A percentile compares a stretch with the other conserved stretches of the same genome.
Conservation (phyloP, 2,888 invertebrate genomes). For the Phalangium opilio region DNA sequence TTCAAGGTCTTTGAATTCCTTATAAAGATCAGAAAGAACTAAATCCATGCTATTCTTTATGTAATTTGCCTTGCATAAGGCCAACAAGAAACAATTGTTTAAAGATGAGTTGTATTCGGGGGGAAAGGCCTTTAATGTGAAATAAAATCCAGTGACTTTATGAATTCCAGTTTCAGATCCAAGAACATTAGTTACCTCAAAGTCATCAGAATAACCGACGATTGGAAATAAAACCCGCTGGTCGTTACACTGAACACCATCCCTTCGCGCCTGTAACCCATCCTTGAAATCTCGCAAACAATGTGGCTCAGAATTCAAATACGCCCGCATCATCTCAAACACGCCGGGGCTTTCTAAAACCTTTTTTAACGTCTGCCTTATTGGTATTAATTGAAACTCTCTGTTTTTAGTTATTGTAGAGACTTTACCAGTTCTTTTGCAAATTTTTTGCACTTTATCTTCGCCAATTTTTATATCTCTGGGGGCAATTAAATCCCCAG, state of each 20-base stretch:
- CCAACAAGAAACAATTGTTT: not conserved
- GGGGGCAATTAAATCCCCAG: not conserved
- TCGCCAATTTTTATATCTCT: too few relatives aligned
- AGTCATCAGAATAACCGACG: conserved; percentile 4
- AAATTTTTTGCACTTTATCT: too few relatives aligned
- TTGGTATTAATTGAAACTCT: not conserved
- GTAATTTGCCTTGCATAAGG: not conserved
- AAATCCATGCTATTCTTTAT: not conserved
- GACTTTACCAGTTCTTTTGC: too few relatives aligned
- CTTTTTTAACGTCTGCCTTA: too few relatives aligned
- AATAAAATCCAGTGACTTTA: conserved; percentile 6
- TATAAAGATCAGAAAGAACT: not conserved
- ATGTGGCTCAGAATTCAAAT: not conserved
- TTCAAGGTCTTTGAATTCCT: not conserved
- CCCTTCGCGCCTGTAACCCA: not conserved
- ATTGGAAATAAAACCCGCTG: not conserved
- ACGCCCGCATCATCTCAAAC: not conserved
- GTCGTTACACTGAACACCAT: too few relatives aligned
- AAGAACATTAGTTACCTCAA: conserved; percentile 3
- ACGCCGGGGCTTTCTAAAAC: not conserved
- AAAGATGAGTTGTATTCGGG: conserved; percentile 3
- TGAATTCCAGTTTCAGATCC: conserved; percentile 2
- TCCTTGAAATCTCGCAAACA: not conserved
- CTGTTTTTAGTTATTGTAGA: not conserved
- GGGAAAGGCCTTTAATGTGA: conserved; percentile 1